Base-by-base conservation (phyloP, 1,140 invertebrate genomes). In the Popillia japonica region DNA sequence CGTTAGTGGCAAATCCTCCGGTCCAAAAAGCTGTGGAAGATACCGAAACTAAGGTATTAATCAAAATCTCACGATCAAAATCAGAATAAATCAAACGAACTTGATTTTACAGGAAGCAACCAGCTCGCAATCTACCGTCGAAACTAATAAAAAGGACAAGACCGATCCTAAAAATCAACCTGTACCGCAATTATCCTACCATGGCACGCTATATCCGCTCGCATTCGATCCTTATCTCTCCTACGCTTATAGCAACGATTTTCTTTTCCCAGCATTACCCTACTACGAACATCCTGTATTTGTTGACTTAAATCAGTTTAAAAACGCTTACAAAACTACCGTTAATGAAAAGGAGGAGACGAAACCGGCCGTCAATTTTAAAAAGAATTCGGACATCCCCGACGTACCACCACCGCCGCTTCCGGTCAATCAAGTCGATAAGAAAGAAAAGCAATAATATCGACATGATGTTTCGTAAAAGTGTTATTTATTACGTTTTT, bases 1-100 rank as follows among this genome's bases (percentile, higher is more conserved):
- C 85, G 79, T 55, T 81, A 22, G 86, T 81, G 78, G 86, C 86
- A n/a, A 75, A 76, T 11, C 78, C 44, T 40, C 76, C 40, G n/a
- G 20, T 27, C 7, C 77, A 72, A 0, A 59, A 78, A n/a, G 55
- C 76, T 9, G 23, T n/a, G 14, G 48, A 76, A 76, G 23, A 40
- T 55, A 40, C 8, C 61, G 20, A 64, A 17, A 42, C 48, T 48
- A 76, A 55, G 75, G 42, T 76, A 75, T 22, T 48, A 40, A 2
- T 68, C 1, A n/a, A n/a, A n/a, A n/a, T n/a, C n/a, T n/a, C n/a
- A n/a, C n/a, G n/a, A n/a, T n/a, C n/a, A n/a, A n/a, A n/a, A n/a
- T n/a, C n/a, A n/a, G n/a, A n/a, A n/a, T n/a, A n/a, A n/a, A n/a
- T n/a, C n/a, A n/a, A n/a, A n/a, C n/a, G n/a, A n/a, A n/a, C n/a